Conservation (phyloP, 2,113 vertebrate species). For the Sceloporus undulatus region DNA sequence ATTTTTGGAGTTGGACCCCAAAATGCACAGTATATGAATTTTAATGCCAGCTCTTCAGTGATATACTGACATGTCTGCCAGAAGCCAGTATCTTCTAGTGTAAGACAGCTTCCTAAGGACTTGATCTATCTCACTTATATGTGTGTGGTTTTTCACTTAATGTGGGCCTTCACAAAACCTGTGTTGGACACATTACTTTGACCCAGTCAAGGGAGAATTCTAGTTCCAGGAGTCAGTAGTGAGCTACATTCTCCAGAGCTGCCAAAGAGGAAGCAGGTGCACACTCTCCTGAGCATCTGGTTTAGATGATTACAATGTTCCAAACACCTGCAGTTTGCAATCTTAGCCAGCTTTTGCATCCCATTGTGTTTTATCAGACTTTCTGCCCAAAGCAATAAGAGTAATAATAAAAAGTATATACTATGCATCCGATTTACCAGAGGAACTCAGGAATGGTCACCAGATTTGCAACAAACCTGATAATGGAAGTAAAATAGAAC, state of each 20-base stretch:
- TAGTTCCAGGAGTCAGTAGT: constrained; percentile 41
- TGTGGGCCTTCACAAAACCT: constrained; percentile 47
- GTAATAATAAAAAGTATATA: constrained; percentile 43
- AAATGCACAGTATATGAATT: neutral
- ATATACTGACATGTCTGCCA: neutral
- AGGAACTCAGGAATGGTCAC: constrained; percentile 68
- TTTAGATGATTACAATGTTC: constrained; percentile 80
- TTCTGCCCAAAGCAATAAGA: constrained; percentile 76
- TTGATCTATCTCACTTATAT: constrained; percentile 10
- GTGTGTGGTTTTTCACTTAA: constrained; percentile 33
- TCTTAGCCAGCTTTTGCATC: constrained; percentile 74
- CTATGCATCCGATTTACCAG: constrained; percentile 76
- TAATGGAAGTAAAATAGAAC: constrained; percentile 55
- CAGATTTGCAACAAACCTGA: constrained; percentile 54
- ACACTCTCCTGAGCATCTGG: constrained; percentile 78
- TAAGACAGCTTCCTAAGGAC: neutral
- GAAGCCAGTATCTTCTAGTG: neutral
- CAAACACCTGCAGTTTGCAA: constrained; percentile 78
- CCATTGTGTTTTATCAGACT: constrained; percentile 78
- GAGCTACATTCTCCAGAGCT: constrained; percentile 55
- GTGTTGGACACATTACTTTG: constrained; percentile 55
- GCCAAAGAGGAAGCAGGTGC: constrained; percentile 83
- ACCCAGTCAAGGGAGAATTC: constrained; percentile 60
- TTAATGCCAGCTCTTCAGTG: neutral
- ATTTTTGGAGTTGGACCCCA: neutral